Evolutionary conservation across 2,888 invertebrate species (phyloP), one percentile per base, ranked within the genome.

Genomic region (Crematogaster levior): DNA sequence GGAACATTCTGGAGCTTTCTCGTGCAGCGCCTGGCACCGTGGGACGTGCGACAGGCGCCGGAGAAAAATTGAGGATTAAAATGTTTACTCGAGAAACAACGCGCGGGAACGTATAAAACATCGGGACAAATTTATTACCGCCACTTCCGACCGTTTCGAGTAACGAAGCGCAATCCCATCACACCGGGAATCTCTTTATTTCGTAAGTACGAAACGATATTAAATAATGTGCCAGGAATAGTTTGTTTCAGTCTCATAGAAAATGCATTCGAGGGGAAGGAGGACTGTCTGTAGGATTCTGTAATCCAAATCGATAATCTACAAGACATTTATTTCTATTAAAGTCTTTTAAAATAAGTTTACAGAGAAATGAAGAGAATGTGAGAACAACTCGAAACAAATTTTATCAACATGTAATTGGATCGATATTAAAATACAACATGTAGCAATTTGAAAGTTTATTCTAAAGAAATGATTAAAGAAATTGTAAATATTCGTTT

Each of bases 1-100:
- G 84, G 66, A 83, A 81, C 81, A 80, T 66, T 53, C 77, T 79
- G 66, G 30, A 61, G 82, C 46, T 82, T 82, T 82, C 82, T 60
- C 82, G 79, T 66, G 66, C 58, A 48, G 80, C 68, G 80, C 48
- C 30, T 34, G 63, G 56, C 18, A 46, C 56, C 56, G 66, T 56
- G 77, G 56, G 66, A 58, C 65, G 77, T 27, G 58, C 46, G 58
- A 68, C 80, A 79, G 58, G 66, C 61, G 65, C 43, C 40, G 58
- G 65, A 61, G 70, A 83, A 70, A 81, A 81, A 83, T 81, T 66
- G 70, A 70, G 70, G 82, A 81, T 83, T 83, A 72, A 72, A 83
- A 83, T 83, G 82, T 83, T 83, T 83, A 83, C 81, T 81, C 60
- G 82, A 37, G 51, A 79, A 82, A 79, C 81, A 61, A 81, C 81